A percentile compares a stretch with the other conserved stretches of the same genome.
Conservation (phyloP, 2,797 vertebrate species). For the Chrosomus eos region DNA sequence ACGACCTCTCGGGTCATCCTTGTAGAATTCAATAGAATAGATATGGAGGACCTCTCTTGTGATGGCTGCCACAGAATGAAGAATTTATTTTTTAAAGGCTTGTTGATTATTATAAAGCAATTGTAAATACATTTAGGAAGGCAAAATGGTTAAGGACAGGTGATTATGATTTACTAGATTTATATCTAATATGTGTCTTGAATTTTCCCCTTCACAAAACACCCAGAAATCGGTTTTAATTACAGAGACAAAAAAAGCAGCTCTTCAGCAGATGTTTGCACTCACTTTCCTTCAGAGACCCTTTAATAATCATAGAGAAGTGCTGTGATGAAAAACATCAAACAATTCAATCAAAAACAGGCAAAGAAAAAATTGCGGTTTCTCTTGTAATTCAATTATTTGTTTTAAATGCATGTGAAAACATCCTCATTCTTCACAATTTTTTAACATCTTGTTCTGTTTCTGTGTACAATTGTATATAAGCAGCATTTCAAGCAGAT, state of each 20-base stretch:
- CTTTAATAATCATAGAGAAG: conserved; percentile 31
- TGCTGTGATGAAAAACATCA: conserved; percentile 41
- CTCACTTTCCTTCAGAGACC: conserved; percentile 1
- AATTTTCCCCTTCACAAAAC: conserved; percentile 29
- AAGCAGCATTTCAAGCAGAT: background rate
- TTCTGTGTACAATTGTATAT: background rate
- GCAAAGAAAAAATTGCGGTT: background rate
- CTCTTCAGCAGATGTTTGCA: conserved; percentile 36
- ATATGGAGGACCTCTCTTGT: background rate
- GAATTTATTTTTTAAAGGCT: background rate
- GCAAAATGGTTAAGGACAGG: background rate
- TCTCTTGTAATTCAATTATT: background rate
- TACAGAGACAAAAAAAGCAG: background rate
- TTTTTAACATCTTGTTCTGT: background rate
- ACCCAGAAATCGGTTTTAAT: conserved; percentile 29
- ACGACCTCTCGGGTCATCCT: background rate
- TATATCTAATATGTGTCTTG: background rate
- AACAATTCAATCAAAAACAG: conserved; percentile 9
- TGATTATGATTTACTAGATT: background rate
- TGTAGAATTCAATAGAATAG: background rate
- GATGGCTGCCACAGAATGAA: background rate
- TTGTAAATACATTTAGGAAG: background rate
- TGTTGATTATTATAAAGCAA: background rate
- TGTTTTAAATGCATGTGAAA: background rate
- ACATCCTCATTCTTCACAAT: background rate